phyloP scores from a whole-genome alignment of 2,797 vertebrate genomes.

The Anniella stebbinsi region DNA sequence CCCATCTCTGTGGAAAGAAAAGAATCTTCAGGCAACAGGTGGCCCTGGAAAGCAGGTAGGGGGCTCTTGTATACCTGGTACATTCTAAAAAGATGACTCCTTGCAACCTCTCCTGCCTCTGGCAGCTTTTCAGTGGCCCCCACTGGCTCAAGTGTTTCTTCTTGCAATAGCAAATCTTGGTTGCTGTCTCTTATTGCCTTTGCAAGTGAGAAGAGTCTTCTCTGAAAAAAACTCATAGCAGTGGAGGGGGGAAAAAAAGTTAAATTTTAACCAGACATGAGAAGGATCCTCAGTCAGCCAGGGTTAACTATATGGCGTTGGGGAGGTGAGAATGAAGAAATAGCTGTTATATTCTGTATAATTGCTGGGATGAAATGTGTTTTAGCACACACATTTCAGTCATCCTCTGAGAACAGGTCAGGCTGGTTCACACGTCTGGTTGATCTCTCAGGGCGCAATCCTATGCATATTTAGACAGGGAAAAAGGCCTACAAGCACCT shows the following conservation, averaged over 20 bases:
- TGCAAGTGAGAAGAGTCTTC: neutral
- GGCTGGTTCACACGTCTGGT: neutral
- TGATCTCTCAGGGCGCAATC: neutral
- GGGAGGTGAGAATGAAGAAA: neutral
- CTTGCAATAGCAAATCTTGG: neutral
- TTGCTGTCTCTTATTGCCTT: neutral
- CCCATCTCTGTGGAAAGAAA: neutral
- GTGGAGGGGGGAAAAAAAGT: rapidly evolving
- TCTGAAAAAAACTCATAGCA: neutral
- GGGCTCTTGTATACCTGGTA: neutral
- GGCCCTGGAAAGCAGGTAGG: neutral
- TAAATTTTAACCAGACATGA: neutral
- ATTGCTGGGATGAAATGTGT: neutral
- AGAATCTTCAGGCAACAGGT: neutral
- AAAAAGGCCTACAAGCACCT: no score
- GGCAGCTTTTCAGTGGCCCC: no score
- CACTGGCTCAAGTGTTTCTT: neutral
- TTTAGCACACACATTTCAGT: neutral
- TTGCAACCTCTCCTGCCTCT: rapidly evolving
- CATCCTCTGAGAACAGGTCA: neutral
- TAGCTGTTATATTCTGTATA: neutral
- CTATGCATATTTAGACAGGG: no score
- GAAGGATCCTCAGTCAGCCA: no score
- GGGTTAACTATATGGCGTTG: neutral
- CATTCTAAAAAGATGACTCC: neutral